Evolutionary conservation across 2,888 invertebrate genomes (phyloP).

Genomic region (Aphidoletes aphidimyza): DNA sequence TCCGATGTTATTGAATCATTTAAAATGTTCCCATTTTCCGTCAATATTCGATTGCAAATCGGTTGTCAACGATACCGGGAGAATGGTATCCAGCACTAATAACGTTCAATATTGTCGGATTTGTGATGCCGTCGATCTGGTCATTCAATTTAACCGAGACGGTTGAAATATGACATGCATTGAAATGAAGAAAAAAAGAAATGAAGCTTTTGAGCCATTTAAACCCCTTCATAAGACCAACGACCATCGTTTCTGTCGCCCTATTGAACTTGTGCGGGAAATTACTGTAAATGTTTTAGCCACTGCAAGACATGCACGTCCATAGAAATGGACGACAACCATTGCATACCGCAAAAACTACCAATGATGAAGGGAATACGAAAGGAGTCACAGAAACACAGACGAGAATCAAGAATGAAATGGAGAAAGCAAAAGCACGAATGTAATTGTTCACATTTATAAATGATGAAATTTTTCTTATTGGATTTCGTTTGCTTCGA

Average conservation of each 20-base stretch:
- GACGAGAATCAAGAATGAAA: background rate
- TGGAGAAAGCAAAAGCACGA: background rate
- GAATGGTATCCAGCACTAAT: no score
- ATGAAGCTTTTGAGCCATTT: background rate
- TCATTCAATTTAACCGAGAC: background rate
- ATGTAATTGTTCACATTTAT: constrained; percentile 42
- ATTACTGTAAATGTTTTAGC: constrained; percentile 4
- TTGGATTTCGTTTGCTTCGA: constrained; percentile 24
- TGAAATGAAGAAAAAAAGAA: constrained; percentile 32
- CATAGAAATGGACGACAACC: no score
- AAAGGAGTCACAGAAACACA: background rate
- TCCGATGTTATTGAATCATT: no score
- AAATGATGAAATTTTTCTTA: constrained; percentile 41
- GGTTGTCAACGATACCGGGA: no score
- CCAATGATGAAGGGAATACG: background rate
- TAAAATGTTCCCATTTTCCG: no score
- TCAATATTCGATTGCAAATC: no score
- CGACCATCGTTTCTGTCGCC: background rate
- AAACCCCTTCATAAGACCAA: background rate
- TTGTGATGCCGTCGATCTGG: background rate
- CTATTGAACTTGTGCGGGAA: background rate
- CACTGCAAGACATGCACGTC: background rate
- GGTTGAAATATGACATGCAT: constrained; percentile 18
- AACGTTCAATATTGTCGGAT: background rate
- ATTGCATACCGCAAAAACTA: background rate